Evolutionary conservation across 2,113 vertebrate species (phyloP), one percentile per base, ranked within the genome.

Genomic region (Australoheros scitulus): DNA sequence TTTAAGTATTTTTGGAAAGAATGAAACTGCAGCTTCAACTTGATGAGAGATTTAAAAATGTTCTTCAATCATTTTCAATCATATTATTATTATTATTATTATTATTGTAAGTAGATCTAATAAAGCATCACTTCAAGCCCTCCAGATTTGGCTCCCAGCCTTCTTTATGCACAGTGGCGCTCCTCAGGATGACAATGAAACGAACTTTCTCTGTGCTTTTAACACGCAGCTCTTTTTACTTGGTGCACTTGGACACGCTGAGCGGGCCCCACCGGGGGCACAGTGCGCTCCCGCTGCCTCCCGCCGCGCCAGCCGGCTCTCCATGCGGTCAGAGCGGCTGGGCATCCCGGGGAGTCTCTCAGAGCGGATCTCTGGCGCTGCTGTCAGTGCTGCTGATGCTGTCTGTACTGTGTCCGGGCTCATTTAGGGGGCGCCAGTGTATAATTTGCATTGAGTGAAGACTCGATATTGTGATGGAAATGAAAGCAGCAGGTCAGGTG

Each of bases 351-450:
- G 65, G 9, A 70, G 65, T 32, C 9, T 11, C 8, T 36, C 77
- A 3, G 52, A 29, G 79, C 24, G 72, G 72, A 56, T 20, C 76
- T 6, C 24, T 22, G 59, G 36, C 1, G 29, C 78, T n/a, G 76
- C 52, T 8, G 47, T 64, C 18, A 15, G 26, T 3, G 32, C 29
- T 14, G 55, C 26, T 18, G 41, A 24, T 24, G 20, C 43, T 50
- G 75, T 60, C 26, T 91, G 91, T 70, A 89, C 77, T 91, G 59
- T 84, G 79, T 17, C 20, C n/a, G 14, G 61, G 68, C 80, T 86
- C 91, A 84, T 77, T 88, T 90, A 94, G 93, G 90, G 94, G 94
- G 89, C 93, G 94, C 90, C 91, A 91, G 90, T 87, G 94, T 87
- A 91, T 94, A 91, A 92, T 91, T 13, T 79, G 93, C 88, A 79